Evolutionary conservation across 2,888 invertebrate species (phyloP), one percentile per base, ranked within the genome.

Genomic region (Magallana nippona): DNA sequence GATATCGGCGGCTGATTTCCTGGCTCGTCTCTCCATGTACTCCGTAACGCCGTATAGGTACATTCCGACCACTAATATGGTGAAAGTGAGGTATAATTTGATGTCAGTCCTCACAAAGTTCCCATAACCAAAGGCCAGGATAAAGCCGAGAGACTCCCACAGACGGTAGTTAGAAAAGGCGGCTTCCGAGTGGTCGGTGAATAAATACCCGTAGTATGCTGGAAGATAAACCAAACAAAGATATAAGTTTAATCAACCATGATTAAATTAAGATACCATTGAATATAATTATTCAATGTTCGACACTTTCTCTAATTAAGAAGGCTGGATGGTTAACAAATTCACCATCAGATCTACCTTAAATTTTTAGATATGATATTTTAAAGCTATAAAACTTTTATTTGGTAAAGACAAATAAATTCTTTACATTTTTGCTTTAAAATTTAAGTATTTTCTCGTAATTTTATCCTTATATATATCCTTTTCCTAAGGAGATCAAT

Each of bases 71-170:
- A 82, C n/a, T 2, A 90, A 63, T 55, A 88, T 82, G 1, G 78
- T 78, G 32, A 90, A 19, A 11, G 85, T 80, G 2, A 96, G 95
- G 91, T 96, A 96, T 8, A 97, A 93, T 91, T 97, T 97, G 0
- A 96, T 95, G 82, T 96, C 95, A 0, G 97, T 96, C 92, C 97
- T 97, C 3, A 97, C 94, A 91, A 96, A 96, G 1, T 97, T 96
- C 71, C 97, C 97, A 83, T 96, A 96, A 0, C 96, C 96, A 91
- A 98, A 98, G 0, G 97, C 96, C 82, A 98, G 95, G 17, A 98
- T 97, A 85, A 98, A 98, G 81, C 98, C 98, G 0, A 97, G 96
- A 0, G 97, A 96, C 94, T 98, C 98, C 97, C 98, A 98, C 80
- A 98, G 82, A 22, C 88, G 85, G 84, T 88, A 89, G 78, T 87